Base-by-base conservation (phyloP, 2,113 vertebrate species). In the Anarrhichthys ocellatus region DNA sequence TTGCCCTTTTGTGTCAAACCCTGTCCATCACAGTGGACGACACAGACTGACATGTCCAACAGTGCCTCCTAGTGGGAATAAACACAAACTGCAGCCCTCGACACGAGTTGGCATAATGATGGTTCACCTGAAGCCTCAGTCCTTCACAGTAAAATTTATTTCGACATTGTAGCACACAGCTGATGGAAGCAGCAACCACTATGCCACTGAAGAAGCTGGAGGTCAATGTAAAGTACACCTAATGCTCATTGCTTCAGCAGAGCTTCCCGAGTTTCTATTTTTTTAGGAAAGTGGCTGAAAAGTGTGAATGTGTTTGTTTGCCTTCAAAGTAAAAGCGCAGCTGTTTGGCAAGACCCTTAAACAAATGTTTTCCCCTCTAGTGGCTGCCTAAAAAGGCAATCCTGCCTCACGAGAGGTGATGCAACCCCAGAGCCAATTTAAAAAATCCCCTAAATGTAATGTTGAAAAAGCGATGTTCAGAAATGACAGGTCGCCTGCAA, bases 321-420 rank as follows among this genome's bases (percentile, higher is more conserved):
- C 36, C 32, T 68, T 64, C 46, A 73, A 59, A 77, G 69, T 69
- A 50, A 87, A 73, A 65, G 54, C 38, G 24, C 73, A 84, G 78
- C 77, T 81, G 67, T 68, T 76, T 77, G 81, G 69, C 73, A 44
- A 50, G n/a, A 70, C 20, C 10, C 27, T 44, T 56, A 50, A 27
- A 24, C 29, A 38, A 56, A 65, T 56, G 58, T 52, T 79, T 77
- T 68, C 44, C 18, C 18, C 15, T 36, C 50, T 18, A 56, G n/a
- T 10, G 34, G 65, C 70, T 81, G 61, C 88, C 92, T 90, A 92
- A 94, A 93, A 94, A 92, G 92, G 88, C 72, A 85, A 90, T 87
- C 50, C 24, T 91, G 77, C 84, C 86, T 46, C 71, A 59, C 48
- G 75, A 48, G 76, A 78, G 56, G 72, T 40, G 32, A 46, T 62